Percentiles rank a stretch among this genome's conserved stretches.
Conservation (phyloP, 2,888 invertebrate species). For the Protodeltote pygarga region DNA sequence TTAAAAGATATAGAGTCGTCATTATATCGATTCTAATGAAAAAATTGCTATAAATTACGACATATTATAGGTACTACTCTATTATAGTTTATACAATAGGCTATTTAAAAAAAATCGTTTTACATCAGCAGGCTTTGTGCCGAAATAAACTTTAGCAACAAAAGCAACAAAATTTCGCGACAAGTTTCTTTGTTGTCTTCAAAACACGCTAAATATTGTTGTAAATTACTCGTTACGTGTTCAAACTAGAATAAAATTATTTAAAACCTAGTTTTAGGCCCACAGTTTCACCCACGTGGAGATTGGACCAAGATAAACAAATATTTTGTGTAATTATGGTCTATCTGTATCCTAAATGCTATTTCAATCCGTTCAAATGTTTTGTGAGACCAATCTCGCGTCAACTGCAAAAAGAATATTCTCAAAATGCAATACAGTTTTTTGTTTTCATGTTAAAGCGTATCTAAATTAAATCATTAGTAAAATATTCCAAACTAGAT, state of each 20-base stretch:
- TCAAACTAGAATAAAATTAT: too few relatives aligned
- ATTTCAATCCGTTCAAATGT: too few relatives aligned
- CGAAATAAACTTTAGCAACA: conserved; percentile 10
- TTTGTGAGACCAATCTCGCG: too few relatives aligned
- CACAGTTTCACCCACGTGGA: too few relatives aligned
- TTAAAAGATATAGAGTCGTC: conserved; percentile 17
- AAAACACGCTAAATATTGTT: too few relatives aligned
- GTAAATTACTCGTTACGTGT: too few relatives aligned
- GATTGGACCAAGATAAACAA: too few relatives aligned
- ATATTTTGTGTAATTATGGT: too few relatives aligned
- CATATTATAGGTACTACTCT: conserved; percentile 3
- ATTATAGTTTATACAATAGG: conserved; percentile 10
- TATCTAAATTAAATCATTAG: conserved; percentile 34
- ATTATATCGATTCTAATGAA: conserved; percentile 31
- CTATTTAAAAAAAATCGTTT: not conserved
- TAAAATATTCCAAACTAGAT: conserved; percentile 21
- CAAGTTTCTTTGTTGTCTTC: not conserved
- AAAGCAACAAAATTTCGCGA: conserved; percentile 4
- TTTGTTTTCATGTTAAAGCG: conserved; percentile 1
- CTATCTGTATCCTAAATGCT: too few relatives aligned
- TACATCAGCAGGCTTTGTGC: conserved; percentile 8
- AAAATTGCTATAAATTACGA: conserved; percentile 22
- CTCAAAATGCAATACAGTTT: not conserved
- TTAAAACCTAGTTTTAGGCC: too few relatives aligned
- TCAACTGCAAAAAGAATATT: too few relatives aligned